Base-by-base conservation (phyloP, 2,888 invertebrate species). In the Parnassius orleans region DNA sequence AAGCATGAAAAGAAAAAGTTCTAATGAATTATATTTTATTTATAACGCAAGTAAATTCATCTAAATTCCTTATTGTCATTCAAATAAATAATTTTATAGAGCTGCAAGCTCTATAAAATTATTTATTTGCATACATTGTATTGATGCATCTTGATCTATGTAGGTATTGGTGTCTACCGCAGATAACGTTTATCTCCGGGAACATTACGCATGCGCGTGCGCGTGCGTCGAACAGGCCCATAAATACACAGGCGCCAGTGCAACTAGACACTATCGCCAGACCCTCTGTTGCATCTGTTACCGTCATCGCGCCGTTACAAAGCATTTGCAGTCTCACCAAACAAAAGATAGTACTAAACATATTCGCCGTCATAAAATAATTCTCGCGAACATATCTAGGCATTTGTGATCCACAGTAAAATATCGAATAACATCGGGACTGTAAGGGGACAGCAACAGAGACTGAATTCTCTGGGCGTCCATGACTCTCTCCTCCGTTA, bases 191-290 rank as follows among this genome's bases (percentile, higher is more conserved):
- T 80, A 83, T 82, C 82, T 70, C 65, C 65, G 70, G 74, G 69
- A 79, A 74, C 76, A 78, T 79, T 77, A 74, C 72, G 72, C 71
- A 68, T 69, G 74, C 76, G 72, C 71, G 69, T 69, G 74, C 76
- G 76, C 76, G 77, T 75, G 77, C 75, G 70, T 52, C 46, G 61
- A 66, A 66, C 70, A 72, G 67, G 68, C 73, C 75, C 75, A 79
- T 78, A 80, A 79, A 82, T 80, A 77, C 73, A 46, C 68, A 64
- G 76, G 75, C 76, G 77, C 76, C 78, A 66, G 73, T 72, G 69
- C 72, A 69, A 60, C 19, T 65, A 61, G 70, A 66, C 71, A 70
- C 75, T 80, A 77, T 79, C 79, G 61, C 66, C 60, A 47, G 66
- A 71, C 76, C 65, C 61, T 52, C 53, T 9, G 55, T 61, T 65